Evolutionary conservation across 2,797 vertebrate genomes (phyloP).

Genomic region (Staurois parvus): DNA sequence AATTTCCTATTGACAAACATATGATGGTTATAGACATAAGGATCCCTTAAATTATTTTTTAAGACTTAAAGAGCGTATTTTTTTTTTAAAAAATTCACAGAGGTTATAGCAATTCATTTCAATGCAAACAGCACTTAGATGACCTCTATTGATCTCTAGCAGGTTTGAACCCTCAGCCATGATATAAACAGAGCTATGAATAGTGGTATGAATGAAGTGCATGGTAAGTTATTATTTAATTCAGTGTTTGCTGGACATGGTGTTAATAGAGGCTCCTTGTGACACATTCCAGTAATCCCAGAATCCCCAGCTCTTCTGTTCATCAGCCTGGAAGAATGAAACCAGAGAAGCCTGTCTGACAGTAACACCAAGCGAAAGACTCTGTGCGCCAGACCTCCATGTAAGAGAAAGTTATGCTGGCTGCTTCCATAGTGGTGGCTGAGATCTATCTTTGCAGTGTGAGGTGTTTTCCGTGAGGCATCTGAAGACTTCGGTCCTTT

Average conservation of each 20-base stretch:
- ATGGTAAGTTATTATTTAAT: conserved; percentile 33
- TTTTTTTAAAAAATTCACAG: no score
- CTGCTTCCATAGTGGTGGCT: conserved; percentile 24
- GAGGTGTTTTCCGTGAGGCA: conserved; percentile 47
- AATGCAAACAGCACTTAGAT: no score
- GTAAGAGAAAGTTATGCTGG: conserved; percentile 59
- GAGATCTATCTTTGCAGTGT: conserved; percentile 54
- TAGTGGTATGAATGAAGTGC: conserved; percentile 15
- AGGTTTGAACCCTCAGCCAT: not conserved
- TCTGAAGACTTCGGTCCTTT: conserved; percentile 27
- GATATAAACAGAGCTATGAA: not conserved
- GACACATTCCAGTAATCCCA: conserved; percentile 43
- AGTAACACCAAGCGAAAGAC: not conserved
- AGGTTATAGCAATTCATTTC: no score
- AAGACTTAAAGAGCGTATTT: no score
- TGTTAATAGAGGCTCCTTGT: conserved; percentile 46
- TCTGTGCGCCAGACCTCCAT: conserved; percentile 50
- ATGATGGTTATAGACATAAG: no score
- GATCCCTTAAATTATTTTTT: no score
- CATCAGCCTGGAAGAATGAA: conserved; percentile 40
- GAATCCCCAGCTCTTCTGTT: conserved; percentile 17
- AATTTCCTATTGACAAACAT: no score
- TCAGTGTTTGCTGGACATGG: conserved; percentile 9
- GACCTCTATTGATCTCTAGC: not conserved
- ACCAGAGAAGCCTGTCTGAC: conserved; percentile 38